Evolutionary conservation across 2,113 vertebrate species (phyloP).

Genomic region (Gopherus flavomarginatus): DNA sequence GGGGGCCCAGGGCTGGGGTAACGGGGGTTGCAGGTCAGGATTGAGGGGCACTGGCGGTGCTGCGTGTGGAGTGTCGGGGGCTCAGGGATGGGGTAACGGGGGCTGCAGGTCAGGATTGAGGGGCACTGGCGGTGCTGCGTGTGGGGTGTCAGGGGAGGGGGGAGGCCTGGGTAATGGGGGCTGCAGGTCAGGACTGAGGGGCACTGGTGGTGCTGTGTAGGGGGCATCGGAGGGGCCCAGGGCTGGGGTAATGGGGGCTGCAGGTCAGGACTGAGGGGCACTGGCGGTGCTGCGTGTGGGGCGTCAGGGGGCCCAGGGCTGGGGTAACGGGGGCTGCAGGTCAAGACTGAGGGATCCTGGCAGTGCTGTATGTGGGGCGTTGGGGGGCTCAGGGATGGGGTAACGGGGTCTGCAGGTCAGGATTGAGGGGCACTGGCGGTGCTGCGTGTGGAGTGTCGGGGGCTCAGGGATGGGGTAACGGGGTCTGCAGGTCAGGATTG

Average conservation of each 20-base stretch:
- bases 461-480: too few species aligned
- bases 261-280: too few species aligned
- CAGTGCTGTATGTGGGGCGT: accelerated
- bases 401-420: slow-evolving; percentile 18
- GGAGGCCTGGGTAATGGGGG: slow-evolving; percentile 23
- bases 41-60: background rate
- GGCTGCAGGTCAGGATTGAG: background rate
- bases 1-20: background rate
- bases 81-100: slow-evolving; percentile 7
- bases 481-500: too few species aligned
- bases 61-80: too few species aligned
- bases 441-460: background rate
- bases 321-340: background rate
- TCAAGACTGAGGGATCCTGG: too few species aligned
- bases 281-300: too few species aligned
- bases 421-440: background rate
- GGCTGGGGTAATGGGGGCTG: background rate
- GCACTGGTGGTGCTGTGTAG: background rate
- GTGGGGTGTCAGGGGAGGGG: too few species aligned
- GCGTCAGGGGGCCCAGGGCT: too few species aligned
- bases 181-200: background rate
- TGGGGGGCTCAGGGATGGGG: background rate
- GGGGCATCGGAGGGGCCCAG: too few species aligned
- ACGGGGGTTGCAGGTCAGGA: background rate
- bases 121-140: too few species aligned